phyloP scores from a whole-genome alignment of 2,888 invertebrate species.

The Aporophyla nigra region DNA sequence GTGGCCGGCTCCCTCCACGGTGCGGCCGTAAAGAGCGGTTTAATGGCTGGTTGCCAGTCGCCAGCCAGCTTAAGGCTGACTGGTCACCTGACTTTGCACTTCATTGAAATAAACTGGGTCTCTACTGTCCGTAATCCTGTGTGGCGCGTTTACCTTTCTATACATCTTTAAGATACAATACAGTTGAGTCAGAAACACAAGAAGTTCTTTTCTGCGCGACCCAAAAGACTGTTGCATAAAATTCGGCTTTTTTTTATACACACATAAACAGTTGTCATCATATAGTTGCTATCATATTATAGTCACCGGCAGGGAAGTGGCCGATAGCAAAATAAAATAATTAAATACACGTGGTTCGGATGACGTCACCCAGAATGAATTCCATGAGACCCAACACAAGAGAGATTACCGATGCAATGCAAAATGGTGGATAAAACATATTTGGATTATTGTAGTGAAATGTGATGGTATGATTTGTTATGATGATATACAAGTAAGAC shows the following conservation, averaged over 20 bases:
- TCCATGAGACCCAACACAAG: constrained; percentile 29
- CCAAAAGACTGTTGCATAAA: not conserved
- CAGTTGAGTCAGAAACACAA: not conserved
- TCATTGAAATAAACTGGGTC: constrained; percentile 43
- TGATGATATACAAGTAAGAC: not conserved
- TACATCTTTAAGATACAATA: not conserved
- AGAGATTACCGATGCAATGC: constrained; percentile 30
- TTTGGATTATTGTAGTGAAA: not conserved
- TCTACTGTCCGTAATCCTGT: constrained; percentile 14
- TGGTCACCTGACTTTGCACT: constrained; percentile 34
- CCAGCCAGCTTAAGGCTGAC: constrained; percentile 32
- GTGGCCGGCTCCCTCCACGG: constrained; percentile 42
- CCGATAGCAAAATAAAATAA: constrained; percentile 66
- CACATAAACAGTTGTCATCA: constrained; percentile 12
- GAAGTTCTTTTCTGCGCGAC: not conserved
- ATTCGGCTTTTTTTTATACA: not conserved
- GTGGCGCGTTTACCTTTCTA: not conserved
- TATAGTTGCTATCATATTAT: constrained; percentile 48
- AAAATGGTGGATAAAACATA: constrained; percentile 4
- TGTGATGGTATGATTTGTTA: not conserved
- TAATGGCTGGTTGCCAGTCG: constrained; percentile 59
- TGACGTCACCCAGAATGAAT: constrained; percentile 64
- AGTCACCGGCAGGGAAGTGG: constrained; percentile 68
- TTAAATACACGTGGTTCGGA: constrained; percentile 65
- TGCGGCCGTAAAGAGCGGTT: constrained; percentile 35